Evolutionary conservation across 2,113 vertebrate genomes (phyloP), one percentile per base, ranked within the genome.

Genomic region (Scalopus aquaticus): DNA sequence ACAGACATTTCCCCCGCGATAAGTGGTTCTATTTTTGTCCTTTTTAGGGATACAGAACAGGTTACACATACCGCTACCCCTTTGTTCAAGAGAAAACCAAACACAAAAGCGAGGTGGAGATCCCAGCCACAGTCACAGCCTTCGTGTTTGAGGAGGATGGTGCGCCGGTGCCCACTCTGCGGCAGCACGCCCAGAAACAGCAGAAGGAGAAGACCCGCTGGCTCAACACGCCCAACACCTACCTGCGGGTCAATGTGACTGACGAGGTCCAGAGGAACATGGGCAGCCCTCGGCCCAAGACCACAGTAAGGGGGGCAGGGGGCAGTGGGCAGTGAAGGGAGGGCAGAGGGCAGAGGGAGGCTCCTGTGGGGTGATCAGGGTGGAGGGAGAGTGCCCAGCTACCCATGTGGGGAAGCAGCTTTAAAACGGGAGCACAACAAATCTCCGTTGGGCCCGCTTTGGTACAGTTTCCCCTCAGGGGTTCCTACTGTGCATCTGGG

Each of bases 191-290:
- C 62, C 99, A 99, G 96, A 99, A 99, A 42, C 99, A 99, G 94
- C 99, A 99, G 98, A 99, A 99, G 97, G 99, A 99, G 98, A 99
- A 99, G 98, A 99, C 99, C 0, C 98, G 99, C 28, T 99, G 99
- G 99, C 99, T 99, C 93, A 99, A 99, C 98, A 99, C 99, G 0
- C 99, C 99, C 73, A 99, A 99, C 98, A 98, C 98, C 95, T 99
- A 99, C 98, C 98, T 99, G 94, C 99, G 99, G 88, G 99, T 99
- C 97, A 99, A 96, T 32, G 99, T 99, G 96, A 99, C 99, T 0
- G 98, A 99, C 65, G 98, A 99, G 79, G 97, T 93, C 3, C 98
- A 98, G 90, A 97, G 98, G 56, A 95, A 92, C 0, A 51, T 97
- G 0, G 97, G 98, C 46, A 98, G 98, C 93, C 99, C 99, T 0